Base-by-base conservation (phyloP, 2,797 vertebrate genomes). In the Iguana delicatissima region DNA sequence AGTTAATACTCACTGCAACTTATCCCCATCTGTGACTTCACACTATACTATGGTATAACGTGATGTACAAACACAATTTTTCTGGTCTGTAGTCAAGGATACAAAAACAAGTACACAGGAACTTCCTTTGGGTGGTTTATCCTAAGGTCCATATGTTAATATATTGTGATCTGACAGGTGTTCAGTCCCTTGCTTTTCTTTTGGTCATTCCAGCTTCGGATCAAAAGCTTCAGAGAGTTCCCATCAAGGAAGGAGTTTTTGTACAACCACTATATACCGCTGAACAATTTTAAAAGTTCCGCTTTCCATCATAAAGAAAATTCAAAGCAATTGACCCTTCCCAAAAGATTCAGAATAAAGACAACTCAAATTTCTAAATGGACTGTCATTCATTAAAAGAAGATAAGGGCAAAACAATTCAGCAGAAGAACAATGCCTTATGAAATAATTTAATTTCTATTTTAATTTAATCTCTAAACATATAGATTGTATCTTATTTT, bases 401-500 rank as follows among this genome's bases (percentile, higher is more conserved):
- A 82, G 7, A 26, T 18, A 18, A 59, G 52, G 52, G 18, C 8
- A 38, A 38, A 57, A 57, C 32, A 81, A 35, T 59, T 57, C 50
- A 77, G 74, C 20, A 6, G 9, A 69, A 10, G 26, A 77, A 38
- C 35, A 77, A 38, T 81, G 52, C 8, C 32, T n/a, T 59, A 18
- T 57, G 8, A n/a, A 59, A 20, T 18, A 59, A 81, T 55, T 9
- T 59, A 81, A 81, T 35, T 81, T 81, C 80, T 35, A 57, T 81
- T 59, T 32, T n/a, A 81, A 81, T 80, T 80, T 80, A 26, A 81
- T n/a, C 50, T 80, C 57, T 55, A 80, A 80, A 55, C 79, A 80
- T 69, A 29, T 26, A 80, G 79, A 57, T 35, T 81, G 32, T 59
- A 22, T 59, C 74, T 32, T 77, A 2, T 24, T 50, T 29, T 55